These are phyloP conservation scores for Gastrophysa polygoni DNA, from an alignment of 2,888 invertebrate genomes.

Conservation along the genomic window DNA sequence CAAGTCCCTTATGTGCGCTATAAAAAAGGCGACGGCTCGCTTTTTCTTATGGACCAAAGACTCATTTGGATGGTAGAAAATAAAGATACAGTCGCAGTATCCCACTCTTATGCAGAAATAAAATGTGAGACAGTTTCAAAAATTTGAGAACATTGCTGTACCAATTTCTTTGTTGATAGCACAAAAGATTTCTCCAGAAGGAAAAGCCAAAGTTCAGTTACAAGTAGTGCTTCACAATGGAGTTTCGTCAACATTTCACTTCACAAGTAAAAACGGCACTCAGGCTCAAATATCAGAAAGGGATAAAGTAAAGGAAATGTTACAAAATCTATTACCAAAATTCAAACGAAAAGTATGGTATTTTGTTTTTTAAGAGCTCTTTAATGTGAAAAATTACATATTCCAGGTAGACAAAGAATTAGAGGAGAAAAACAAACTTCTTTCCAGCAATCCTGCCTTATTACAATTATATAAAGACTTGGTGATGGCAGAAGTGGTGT, in stretches of 20 bases:
- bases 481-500: constrained; percentile 94
- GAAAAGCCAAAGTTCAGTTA: constrained; percentile 96
- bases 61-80: constrained; percentile 97
- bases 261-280: constrained; percentile 85
- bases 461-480: constrained; percentile 96
- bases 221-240: constrained; percentile 96
- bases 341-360: constrained; percentile 86
- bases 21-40: constrained; percentile 94
- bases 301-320: constrained; percentile 89
- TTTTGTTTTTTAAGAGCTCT: neutral
- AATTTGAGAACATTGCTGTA: neutral
- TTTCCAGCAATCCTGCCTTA: constrained; percentile 88
- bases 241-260: constrained; percentile 95
- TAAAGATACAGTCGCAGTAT: constrained; percentile 88
- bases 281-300: constrained; percentile 87
- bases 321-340: constrained; percentile 90
- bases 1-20: constrained; percentile 91
- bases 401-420: constrained; percentile 56
- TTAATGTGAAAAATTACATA: neutral
- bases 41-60: constrained; percentile 95
- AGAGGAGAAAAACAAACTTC: constrained; percentile 67
- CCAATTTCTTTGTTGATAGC: constrained; percentile 43
- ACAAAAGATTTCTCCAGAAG: constrained; percentile 96
- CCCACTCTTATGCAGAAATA: constrained; percentile 93
- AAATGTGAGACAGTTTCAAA: constrained; percentile 73